Conservation (phyloP, 2,113 vertebrate species). For the Saccopteryx leptura region DNA sequence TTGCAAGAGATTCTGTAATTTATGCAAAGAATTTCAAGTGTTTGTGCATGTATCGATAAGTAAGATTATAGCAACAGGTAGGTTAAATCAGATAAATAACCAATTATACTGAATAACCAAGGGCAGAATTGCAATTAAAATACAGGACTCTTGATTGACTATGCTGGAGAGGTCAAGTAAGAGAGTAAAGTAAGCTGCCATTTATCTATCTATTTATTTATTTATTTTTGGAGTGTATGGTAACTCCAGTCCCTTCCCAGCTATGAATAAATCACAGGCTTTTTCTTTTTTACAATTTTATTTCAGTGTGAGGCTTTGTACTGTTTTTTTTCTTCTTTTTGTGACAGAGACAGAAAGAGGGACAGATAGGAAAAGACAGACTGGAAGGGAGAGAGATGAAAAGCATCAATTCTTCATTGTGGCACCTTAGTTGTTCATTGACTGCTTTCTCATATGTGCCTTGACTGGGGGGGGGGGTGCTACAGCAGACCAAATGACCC, state of each 20-base stretch:
- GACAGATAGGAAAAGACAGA: too few relatives aligned
- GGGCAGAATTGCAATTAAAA: conserved; percentile 6
- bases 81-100: background rate
- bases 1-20: background rate
- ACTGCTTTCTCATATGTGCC: too few relatives aligned
- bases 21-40: background rate
- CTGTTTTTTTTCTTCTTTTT: too few relatives aligned
- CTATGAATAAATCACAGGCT: background rate
- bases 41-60: background rate
- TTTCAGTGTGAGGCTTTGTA: background rate
- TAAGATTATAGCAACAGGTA: background rate
- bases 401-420: too few relatives aligned
- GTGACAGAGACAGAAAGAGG: too few relatives aligned
- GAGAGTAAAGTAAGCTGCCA: background rate
- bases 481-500: too few relatives aligned
- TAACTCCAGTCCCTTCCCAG: background rate
- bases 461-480: too few relatives aligned
- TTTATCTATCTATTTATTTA: background rate
- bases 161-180: background rate
- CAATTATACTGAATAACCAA: background rate
- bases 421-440: too few relatives aligned
- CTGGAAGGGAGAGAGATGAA: too few relatives aligned
- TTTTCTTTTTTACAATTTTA: background rate
- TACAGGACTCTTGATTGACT: background rate
- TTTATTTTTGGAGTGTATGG: background rate